These are phyloP conservation scores for Zophobas atratus DNA, from an alignment of 1,140 invertebrate genomes.

Conservation along the genomic window DNA sequence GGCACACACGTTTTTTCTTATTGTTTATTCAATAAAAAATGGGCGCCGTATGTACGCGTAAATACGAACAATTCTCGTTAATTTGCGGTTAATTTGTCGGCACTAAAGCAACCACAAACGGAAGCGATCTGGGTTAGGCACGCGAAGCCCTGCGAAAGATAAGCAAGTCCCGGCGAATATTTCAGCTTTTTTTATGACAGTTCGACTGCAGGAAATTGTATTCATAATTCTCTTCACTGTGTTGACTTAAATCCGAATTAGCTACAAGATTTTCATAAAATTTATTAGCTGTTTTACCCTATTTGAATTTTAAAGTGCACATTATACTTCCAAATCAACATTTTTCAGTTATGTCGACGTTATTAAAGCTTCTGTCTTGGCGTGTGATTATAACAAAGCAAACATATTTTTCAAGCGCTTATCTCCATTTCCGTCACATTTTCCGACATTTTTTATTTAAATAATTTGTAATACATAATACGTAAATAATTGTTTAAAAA, in stretches of 20 bases:
- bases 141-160: conserved; percentile 33
- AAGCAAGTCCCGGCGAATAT: conserved; percentile 40
- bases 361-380: conserved; percentile 28
- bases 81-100: conserved; percentile 38
- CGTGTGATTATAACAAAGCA: conserved; percentile 12
- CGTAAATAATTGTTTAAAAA: no score
- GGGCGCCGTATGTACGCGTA: neutral
- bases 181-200: conserved; percentile 51
- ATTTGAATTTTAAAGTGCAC: conserved; percentile 53
- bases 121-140: conserved; percentile 28
- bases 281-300: conserved; percentile 51
- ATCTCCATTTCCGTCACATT: neutral
- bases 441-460: neutral
- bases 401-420: neutral
- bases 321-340: conserved; percentile 51
- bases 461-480: no score
- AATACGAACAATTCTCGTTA: conserved; percentile 5
- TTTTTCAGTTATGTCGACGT: conserved; percentile 54
- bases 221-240: conserved; percentile 54
- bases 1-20: neutral
- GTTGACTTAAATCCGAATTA: conserved; percentile 50
- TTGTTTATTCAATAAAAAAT: neutral
- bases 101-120: conserved; percentile 3
- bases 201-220: conserved; percentile 51
- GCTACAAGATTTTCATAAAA: conserved; percentile 51